These are phyloP conservation scores for Chloropsis hardwickii DNA, from an alignment of 2,113 vertebrate genomes.

Conservation along the genomic window DNA sequence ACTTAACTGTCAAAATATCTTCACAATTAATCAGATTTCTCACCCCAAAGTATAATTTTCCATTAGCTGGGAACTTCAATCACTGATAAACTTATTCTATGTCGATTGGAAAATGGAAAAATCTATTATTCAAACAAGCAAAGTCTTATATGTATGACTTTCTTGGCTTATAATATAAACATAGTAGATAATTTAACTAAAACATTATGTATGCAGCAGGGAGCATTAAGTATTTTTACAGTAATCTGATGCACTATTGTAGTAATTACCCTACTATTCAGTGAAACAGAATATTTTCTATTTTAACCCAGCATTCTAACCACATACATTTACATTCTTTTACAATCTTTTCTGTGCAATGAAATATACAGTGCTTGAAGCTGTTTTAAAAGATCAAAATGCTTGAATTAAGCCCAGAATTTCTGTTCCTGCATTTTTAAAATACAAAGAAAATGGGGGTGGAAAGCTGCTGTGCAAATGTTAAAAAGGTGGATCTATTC, in stretches of 20 bases:
- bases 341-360: background rate
- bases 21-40: background rate
- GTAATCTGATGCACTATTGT: conserved; percentile 49
- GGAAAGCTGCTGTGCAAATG: background rate
- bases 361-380: conserved; percentile 6
- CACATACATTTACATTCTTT: conserved; percentile 56
- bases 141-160: conserved; percentile 30
- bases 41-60: background rate
- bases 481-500: background rate
- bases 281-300: conserved; percentile 58
- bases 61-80: background rate
- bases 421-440: background rate
- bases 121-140: conserved; percentile 44
- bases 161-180: conserved; percentile 49
- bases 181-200: conserved; percentile 58
- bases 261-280: conserved; percentile 57
- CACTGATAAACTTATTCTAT: background rate
- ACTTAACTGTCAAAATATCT: background rate
- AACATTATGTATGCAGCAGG: conserved; percentile 56
- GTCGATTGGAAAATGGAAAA: background rate
- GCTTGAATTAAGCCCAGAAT: background rate
- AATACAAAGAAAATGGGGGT: background rate
- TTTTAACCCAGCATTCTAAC: conserved; percentile 53
- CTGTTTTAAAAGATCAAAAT: background rate
- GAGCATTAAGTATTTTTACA: conserved; percentile 58